Conservation (phyloP, 2,888 invertebrate genomes). For the Labia minor region DNA sequence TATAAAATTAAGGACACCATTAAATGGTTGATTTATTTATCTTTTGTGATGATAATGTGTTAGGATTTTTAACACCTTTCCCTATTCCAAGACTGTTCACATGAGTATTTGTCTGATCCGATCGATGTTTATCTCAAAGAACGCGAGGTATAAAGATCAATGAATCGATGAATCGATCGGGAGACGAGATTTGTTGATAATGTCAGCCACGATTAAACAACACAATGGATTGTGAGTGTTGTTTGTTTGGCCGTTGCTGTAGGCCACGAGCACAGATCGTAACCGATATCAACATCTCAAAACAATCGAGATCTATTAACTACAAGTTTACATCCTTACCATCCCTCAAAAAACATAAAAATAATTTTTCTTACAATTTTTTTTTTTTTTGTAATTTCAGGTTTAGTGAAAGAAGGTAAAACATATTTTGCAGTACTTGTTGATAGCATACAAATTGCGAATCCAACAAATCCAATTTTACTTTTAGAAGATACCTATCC, state of each 20-base stretch:
- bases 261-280: neutral
- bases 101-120: neutral
- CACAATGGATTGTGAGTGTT: neutral
- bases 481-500: neutral
- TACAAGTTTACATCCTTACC: too few species aligned
- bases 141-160: neutral
- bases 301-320: neutral
- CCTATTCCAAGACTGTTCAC: neutral
- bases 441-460: neutral
- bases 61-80: conserved; percentile 7
- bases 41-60: conserved; percentile 3
- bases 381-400: neutral
- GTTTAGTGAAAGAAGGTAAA: neutral
- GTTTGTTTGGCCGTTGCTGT: neutral
- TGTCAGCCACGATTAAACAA: neutral
- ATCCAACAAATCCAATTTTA: neutral
- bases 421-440: neutral
- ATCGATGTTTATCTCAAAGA: neutral
- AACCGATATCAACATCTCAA: neutral
- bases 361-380: too few species aligned
- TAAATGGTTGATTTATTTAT: conserved; percentile 13
- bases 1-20: conserved; percentile 2
- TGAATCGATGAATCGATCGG: neutral
- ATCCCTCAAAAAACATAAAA: too few species aligned
- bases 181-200: neutral